Evolutionary conservation across 2,797 vertebrate genomes (phyloP).

Genomic region (Chelidonichthys spinosus): DNA sequence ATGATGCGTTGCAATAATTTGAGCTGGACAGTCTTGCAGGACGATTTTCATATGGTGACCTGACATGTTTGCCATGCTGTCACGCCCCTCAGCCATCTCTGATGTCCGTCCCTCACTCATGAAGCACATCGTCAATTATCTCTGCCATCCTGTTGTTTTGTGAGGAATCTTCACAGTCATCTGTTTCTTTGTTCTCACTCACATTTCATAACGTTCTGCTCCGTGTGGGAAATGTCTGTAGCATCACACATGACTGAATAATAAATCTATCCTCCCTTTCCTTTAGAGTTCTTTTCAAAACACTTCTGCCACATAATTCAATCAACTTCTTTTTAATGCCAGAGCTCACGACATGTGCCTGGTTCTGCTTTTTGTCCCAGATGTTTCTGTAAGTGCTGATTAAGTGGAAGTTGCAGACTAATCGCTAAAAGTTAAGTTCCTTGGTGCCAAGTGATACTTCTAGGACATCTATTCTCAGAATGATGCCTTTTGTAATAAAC

Average conservation of each 20-base stretch:
- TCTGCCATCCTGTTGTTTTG: constrained; percentile 3
- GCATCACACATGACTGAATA: constrained; percentile 48
- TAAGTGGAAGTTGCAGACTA: too few relatives aligned
- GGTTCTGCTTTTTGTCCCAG: constrained; percentile 30
- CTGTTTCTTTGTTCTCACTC: constrained; percentile 22
- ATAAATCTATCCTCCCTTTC: constrained; percentile 39
- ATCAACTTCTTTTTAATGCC: constrained; percentile 44
- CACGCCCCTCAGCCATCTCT: background rate
- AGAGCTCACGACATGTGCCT: constrained; percentile 3
- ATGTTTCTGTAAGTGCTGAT: constrained; percentile 47
- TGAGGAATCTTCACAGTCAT: constrained; percentile 36
- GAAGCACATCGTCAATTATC: background rate
- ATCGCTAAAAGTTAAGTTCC: too few relatives aligned
- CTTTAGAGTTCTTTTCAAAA: constrained; percentile 24
- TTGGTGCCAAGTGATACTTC: too few relatives aligned
- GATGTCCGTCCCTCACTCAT: background rate
- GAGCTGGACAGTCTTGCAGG: too few relatives aligned
- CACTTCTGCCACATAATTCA: constrained; percentile 26
- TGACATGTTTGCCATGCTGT: too few relatives aligned
- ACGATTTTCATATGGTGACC: too few relatives aligned
- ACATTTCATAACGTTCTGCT: constrained; percentile 42
- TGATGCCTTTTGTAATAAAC: too few relatives aligned
- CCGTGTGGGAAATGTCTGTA: constrained; percentile 35
- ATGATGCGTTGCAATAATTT: too few relatives aligned
- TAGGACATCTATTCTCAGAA: too few relatives aligned